Conservation (phyloP, 1,140 invertebrate genomes). For the Drusus annulatus region DNA sequence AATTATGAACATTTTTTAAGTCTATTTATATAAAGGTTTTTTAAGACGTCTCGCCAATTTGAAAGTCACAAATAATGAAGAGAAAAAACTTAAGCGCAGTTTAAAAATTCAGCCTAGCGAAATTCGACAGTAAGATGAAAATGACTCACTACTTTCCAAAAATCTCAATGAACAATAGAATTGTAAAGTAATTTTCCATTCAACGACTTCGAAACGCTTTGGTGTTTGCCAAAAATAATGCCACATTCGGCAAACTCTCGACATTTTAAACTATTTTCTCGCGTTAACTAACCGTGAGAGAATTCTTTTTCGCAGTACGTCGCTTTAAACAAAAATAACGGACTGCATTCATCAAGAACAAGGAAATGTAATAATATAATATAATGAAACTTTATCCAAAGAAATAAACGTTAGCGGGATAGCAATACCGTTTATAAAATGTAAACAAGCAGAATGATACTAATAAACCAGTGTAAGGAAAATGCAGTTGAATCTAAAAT, state of each 20-base stretch:
- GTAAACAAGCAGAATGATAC: too few species aligned
- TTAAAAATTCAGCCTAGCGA: too few species aligned
- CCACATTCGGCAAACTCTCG: slow-evolving; percentile 24
- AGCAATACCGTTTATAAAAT: too few species aligned
- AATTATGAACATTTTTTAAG: too few species aligned
- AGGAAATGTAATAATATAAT: neutral
- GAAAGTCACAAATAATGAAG: too few species aligned
- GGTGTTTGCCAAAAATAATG: slow-evolving; percentile 17
- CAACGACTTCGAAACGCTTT: slow-evolving; percentile 18
- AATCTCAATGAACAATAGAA: slow-evolving; percentile 21
- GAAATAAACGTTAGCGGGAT: too few species aligned
- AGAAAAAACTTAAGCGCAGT: too few species aligned
- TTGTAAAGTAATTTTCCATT: slow-evolving; percentile 25
- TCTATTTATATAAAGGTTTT: too few species aligned
- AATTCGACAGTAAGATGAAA: neutral
- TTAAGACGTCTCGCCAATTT: too few species aligned
- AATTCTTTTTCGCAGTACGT: neutral
- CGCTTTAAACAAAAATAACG: neutral
- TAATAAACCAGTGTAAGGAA: too few species aligned
- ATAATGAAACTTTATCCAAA: neutral
- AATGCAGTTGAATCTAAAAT: too few species aligned
- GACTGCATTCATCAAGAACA: slow-evolving; percentile 5
- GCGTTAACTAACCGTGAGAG: slow-evolving; percentile 22
- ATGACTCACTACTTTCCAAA: slow-evolving; percentile 18
- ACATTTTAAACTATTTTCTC: slow-evolving; percentile 13